Evolutionary conservation across 2,797 vertebrate genomes (phyloP).

Genomic region (Aplochiton taeniatus): DNA sequence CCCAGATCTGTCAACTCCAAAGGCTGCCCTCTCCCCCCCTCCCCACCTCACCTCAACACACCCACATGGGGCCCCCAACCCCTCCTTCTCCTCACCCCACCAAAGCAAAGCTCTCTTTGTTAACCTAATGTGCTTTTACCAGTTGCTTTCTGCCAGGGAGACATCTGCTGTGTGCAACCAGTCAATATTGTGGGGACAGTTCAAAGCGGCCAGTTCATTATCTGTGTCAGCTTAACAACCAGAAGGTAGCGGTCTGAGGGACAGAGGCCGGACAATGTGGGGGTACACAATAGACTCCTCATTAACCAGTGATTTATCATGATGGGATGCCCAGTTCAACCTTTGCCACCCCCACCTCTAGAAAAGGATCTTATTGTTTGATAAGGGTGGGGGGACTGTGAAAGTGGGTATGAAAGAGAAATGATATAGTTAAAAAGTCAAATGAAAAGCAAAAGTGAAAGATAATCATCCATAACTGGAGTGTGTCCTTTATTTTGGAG

Average conservation of each 20-base stretch:
- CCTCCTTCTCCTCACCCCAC: constrained; percentile 49
- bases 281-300: constrained; percentile 86
- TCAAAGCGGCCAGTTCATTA: constrained; percentile 94
- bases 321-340: constrained; percentile 96
- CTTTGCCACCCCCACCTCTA: constrained; percentile 77
- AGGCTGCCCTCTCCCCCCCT: constrained; percentile 62
- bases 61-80: constrained; percentile 62
- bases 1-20: constrained; percentile 66
- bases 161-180: constrained; percentile 96
- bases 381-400: constrained; percentile 64
- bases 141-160: constrained; percentile 83
- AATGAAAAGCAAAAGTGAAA: constrained; percentile 52
- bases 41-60: constrained; percentile 49
- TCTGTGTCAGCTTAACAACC: constrained; percentile 97
- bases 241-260: constrained; percentile 91
- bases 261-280: constrained; percentile 80
- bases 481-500: constrained; percentile 40
- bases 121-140: constrained; percentile 85
- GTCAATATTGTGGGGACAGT: constrained; percentile 96
- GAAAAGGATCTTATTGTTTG: constrained; percentile 79
- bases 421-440: constrained; percentile 69
- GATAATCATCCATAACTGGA: constrained; percentile 29
- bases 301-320: constrained; percentile 99
- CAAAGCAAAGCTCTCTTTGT: constrained; percentile 78
- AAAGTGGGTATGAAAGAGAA: constrained; percentile 60